These are phyloP conservation scores for Chitala chitala DNA, from an alignment of 2,113 vertebrate genomes.

Conservation along the genomic window DNA sequence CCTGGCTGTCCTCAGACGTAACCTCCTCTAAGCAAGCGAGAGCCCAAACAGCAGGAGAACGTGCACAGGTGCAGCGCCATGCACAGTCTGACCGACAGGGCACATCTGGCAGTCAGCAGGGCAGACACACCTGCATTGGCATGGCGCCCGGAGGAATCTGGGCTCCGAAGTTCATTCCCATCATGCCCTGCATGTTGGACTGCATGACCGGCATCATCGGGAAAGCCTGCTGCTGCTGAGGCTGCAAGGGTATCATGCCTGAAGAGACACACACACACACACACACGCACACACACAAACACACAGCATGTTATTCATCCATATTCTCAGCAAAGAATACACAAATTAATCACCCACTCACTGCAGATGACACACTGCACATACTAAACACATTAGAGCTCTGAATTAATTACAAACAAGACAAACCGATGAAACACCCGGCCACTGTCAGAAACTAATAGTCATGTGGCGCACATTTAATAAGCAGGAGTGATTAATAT, in stretches of 20 bases:
- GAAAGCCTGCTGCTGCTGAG: conserved; percentile 69
- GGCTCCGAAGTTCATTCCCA: conserved; percentile 89
- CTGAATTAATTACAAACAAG: no score
- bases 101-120: neutral
- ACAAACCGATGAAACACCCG: no score
- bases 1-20: no score
- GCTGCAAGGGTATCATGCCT: conserved; percentile 87
- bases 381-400: no score
- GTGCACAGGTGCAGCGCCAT: no score
- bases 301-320: neutral
- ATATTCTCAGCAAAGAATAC: neutral
- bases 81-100: neutral
- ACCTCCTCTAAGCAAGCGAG: no score
- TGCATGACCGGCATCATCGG: conserved; percentile 92
- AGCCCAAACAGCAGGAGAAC: no score
- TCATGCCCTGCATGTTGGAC: conserved; percentile 90
- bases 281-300: conserved; percentile 20
- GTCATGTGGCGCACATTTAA: no score
- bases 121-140: conserved; percentile 80
- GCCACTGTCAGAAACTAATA: no score
- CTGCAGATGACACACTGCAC: no score
- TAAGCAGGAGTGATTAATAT: no score
- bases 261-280: conserved; percentile 21
- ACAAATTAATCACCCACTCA: neutral
- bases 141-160: conserved; percentile 85